Base-by-base conservation (phyloP, 2,888 invertebrate species). In the Hyppa rectilinea region DNA sequence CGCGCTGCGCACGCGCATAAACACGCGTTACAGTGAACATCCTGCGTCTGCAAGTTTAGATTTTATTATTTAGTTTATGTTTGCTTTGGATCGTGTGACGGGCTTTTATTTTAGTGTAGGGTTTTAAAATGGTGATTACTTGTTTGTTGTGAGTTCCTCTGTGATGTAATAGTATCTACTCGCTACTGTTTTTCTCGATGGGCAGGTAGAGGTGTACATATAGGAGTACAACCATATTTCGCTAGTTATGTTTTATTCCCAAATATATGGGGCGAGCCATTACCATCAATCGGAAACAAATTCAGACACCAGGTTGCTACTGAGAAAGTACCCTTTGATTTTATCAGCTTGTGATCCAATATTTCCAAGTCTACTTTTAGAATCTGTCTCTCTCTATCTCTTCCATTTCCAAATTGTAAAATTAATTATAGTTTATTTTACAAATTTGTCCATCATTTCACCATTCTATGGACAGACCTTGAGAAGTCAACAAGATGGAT, bases 21-120 rank as follows among this genome's bases (percentile, higher is more conserved):
- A 85, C 85, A 84, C 74, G 80, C 76, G 82, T 83, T 86, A 83
- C 80, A 69, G 80, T 79, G 83, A 79, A 84, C 88, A 87, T 87
- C 88, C 88, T 85, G 85, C 79, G 73, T 50, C 59, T 65, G 81
- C 43, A 56, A 50, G 75, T 75, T 72, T 72, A 72, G 70, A 75
- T 81, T 81, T 81, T 78, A 81, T 80, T 81, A 81, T 73, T 68
- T 75, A 55, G 68, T 75, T 78, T 78, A 68, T 66, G 78, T 81
- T 72, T 49, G 62, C 71, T 71, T 71, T 68, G 67, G 65, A 43
- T 31, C 65, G 58, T 59, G 60, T 71, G 50, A 75, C 65, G 63
- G 36, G 14, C 10, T 61, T 74, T 69, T 67, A 75, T 63, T 80
- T 69, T 69, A 20, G 60, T 52, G n/a, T 59, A 49, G 49, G 34